Conservation (phyloP, 2,888 invertebrate species). For the Chaetoderma sp. region DNA sequence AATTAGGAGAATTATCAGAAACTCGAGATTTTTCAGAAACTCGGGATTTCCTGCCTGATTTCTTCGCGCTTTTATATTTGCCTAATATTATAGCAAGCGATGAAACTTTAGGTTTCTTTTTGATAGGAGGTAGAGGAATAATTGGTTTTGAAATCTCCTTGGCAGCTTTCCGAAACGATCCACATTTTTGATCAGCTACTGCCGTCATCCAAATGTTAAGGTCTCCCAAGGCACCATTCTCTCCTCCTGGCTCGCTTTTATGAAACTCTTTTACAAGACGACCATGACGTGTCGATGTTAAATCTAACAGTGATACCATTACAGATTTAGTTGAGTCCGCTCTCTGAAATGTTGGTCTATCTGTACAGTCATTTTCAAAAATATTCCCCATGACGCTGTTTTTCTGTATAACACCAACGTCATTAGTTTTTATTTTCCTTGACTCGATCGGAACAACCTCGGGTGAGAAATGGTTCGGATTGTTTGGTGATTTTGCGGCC, state of each 20-base stretch:
- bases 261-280: constrained; percentile 41
- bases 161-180: constrained; percentile 45
- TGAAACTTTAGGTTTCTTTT: constrained; percentile 39
- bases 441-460: not conserved
- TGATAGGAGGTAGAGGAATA: constrained; percentile 18
- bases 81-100: constrained; percentile 54
- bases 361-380: not conserved
- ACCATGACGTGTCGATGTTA: not conserved
- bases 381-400: not conserved
- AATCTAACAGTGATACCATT: not conserved
- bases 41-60: not conserved
- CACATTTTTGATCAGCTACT: constrained; percentile 51
- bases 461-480: not conserved
- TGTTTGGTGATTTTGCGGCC: not conserved
- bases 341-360: no score
- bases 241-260: constrained; percentile 41
- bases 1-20: no score
- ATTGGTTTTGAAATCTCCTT: constrained; percentile 34
- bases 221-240: constrained; percentile 34
- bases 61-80: constrained; percentile 35
- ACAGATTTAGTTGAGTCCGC: not conserved
- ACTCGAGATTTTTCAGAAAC: not conserved
- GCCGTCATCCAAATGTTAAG: constrained; percentile 29
- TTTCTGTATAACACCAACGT: no score
- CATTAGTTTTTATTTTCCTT: not conserved